Percentiles rank a stretch among this genome's conserved stretches.
phyloP scores from a whole-genome alignment of 2,113 vertebrate genomes.

The Sminthopsis crassicaudata region DNA sequence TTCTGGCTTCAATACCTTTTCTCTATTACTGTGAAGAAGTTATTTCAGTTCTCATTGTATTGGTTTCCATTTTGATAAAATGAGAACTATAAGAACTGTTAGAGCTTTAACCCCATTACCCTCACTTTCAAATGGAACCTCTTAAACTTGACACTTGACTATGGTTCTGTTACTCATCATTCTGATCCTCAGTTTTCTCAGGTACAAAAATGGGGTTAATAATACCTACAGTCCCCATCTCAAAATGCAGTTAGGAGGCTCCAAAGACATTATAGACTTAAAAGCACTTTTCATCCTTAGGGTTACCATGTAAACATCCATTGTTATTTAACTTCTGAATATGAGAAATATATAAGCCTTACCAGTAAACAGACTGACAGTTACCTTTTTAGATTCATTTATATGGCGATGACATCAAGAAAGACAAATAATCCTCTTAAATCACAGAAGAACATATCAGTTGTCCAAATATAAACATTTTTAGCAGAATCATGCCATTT shows the following conservation, averaged over 20 bases:
- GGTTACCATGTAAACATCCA: not conserved
- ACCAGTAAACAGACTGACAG: conserved; percentile 78
- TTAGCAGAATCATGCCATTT: conserved; percentile 80
- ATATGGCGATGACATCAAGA: conserved; percentile 75
- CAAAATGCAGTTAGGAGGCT: not conserved
- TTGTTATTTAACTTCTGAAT: conserved; percentile 60
- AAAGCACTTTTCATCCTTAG: not conserved
- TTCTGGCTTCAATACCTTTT: not conserved
- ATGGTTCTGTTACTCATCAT: not conserved
- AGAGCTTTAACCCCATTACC: no score
- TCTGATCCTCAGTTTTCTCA: not conserved
- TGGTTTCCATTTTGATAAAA: not conserved
- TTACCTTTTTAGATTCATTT: conserved; percentile 81
- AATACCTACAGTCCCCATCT: not conserved
- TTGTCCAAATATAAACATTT: conserved; percentile 82
- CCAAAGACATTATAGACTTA: not conserved
- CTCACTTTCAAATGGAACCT: not conserved
- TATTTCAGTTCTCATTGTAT: not conserved
- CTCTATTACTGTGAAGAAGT: not conserved
- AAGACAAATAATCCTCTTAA: conserved; percentile 62
- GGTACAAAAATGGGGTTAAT: not conserved
- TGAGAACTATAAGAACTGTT: not conserved
- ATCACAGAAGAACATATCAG: conserved; percentile 75
- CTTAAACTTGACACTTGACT: not conserved
- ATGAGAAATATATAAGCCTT: conserved; percentile 79